Base-by-base conservation (phyloP, 2,888 invertebrate species). In the Rhynchonema sp. region DNA sequence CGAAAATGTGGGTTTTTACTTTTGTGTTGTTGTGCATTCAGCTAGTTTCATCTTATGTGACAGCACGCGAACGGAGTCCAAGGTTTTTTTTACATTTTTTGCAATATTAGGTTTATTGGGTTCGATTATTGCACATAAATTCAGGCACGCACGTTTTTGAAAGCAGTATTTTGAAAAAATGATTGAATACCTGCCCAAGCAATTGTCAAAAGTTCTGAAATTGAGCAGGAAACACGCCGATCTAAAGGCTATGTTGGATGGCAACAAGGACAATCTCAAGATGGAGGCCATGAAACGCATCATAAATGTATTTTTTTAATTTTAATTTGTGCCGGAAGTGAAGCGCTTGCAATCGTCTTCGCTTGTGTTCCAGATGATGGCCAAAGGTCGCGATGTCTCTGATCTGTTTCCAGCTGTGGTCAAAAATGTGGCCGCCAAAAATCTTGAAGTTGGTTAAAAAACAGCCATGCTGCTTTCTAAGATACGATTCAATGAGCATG, bases 251-350 rank as follows among this genome's bases (percentile, higher is more conserved):
- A 98, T 99, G 96, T 75, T 98, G 68, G 98, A 99, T 75, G 87
- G 90, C 63, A 94, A 88, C 70, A 94, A 96, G 75, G 98, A 99
- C 76, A 86, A 86, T 53, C 79, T 91, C 55, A 99, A 98, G 73
- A 76, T 99, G 67, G 98, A 99, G 74, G 98, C 98, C 2, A 99
- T 98, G 98, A 98, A 98, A 74, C 80, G 98, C 68, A 94, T 99
- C 59, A 94, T 99, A 72, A 91, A 92, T 72, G 83, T 23, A 52
- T n/a, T n/a, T n/a, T n/a, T n/a, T n/a, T n/a, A n/a, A n/a, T n/a
- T n/a, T n/a, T n/a, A n/a, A n/a, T n/a, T n/a, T n/a, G n/a, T n/a
- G n/a, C n/a, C n/a, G n/a, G n/a, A n/a, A n/a, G n/a, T n/a, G n/a
- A n/a, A n/a, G n/a, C n/a, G n/a, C n/a, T n/a, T n/a, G n/a, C n/a